Percentiles rank a stretch among this genome's conserved stretches.
Conservation (phyloP, 2,888 invertebrate species). For the Cinara cedri region DNA sequence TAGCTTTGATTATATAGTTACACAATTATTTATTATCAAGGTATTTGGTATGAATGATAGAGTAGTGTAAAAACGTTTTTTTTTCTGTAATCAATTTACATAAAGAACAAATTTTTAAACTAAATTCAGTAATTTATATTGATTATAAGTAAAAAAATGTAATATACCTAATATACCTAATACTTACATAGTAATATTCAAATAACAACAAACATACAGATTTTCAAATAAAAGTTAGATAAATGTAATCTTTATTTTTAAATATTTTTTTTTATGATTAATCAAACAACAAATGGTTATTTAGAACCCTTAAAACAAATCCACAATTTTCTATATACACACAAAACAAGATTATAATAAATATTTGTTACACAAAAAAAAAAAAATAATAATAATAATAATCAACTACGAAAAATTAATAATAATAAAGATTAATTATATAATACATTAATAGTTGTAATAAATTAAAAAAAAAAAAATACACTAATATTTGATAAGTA, state of each 20-base stretch:
- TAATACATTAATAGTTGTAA: constrained; percentile 40
- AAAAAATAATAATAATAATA: constrained; percentile 15
- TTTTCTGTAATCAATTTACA: too few species aligned
- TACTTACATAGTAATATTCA: too few species aligned
- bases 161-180: too few species aligned
- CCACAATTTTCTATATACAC: constrained; percentile 29
- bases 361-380: constrained; percentile 41
- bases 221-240: background rate
- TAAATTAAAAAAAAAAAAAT: background rate
- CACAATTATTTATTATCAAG: too few species aligned
- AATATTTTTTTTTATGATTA: constrained; percentile 21
- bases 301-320: constrained; percentile 50
- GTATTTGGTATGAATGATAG: too few species aligned
- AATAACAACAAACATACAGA: too few species aligned
- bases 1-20: too few species aligned
- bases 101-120: too few species aligned
- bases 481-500: constrained; percentile 29
- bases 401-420: constrained; percentile 41
- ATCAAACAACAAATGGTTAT: constrained; percentile 53
- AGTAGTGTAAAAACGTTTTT: too few species aligned
- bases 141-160: too few species aligned
- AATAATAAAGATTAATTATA: constrained; percentile 33
- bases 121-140: too few species aligned
- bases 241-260: constrained; percentile 19
- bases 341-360: constrained; percentile 29